A percentile compares a stretch with the other conserved stretches of the same genome.
These are phyloP conservation scores for Nephrocerus scutellatus DNA, from an alignment of 2,888 invertebrate genomes.

Conservation along the genomic window DNA sequence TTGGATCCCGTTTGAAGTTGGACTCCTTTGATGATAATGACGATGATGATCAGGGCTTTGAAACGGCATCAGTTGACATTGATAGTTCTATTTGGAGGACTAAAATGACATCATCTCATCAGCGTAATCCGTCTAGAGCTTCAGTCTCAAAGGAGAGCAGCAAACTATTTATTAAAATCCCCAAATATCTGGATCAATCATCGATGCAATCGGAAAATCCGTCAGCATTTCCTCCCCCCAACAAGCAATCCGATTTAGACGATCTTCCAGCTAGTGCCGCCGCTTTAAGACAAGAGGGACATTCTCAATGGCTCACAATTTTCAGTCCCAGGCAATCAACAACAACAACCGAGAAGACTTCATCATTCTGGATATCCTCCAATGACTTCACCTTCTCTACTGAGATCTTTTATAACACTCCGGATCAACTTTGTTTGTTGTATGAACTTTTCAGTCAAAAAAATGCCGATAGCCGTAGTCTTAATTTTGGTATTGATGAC, in stretches of 20 bases:
- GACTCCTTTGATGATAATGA: too few relatives aligned
- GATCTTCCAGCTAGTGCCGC: too few relatives aligned
- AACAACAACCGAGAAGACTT: conserved; percentile 22
- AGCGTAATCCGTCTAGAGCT: too few relatives aligned
- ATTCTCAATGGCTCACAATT: too few relatives aligned
- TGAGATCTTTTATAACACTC: conserved; percentile 28
- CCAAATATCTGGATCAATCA: background rate
- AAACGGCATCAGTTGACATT: conserved; percentile 36
- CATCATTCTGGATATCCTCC: conserved; percentile 36
- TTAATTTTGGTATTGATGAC: conserved; percentile 41
- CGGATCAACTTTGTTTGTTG: conserved; percentile 30
- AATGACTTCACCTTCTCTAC: conserved; percentile 34
- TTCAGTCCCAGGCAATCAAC: too few relatives aligned
- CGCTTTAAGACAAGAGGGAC: too few relatives aligned
- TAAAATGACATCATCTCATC: too few relatives aligned
- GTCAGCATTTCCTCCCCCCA: too few relatives aligned
- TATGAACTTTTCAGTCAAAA: conserved; percentile 40
- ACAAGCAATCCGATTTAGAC: too few relatives aligned
- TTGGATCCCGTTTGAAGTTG: too few relatives aligned
- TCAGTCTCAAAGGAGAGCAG: too few relatives aligned
- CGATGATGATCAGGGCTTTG: conserved; percentile 43
- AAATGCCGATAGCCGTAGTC: conserved; percentile 29
- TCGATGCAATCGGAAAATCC: background rate
- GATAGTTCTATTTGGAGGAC: conserved; percentile 32
- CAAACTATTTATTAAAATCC: conserved; percentile 13